Evolutionary conservation across 2,113 vertebrate genomes (phyloP), one percentile per base, ranked within the genome.

Genomic region (Corythoichthys intestinalis): DNA sequence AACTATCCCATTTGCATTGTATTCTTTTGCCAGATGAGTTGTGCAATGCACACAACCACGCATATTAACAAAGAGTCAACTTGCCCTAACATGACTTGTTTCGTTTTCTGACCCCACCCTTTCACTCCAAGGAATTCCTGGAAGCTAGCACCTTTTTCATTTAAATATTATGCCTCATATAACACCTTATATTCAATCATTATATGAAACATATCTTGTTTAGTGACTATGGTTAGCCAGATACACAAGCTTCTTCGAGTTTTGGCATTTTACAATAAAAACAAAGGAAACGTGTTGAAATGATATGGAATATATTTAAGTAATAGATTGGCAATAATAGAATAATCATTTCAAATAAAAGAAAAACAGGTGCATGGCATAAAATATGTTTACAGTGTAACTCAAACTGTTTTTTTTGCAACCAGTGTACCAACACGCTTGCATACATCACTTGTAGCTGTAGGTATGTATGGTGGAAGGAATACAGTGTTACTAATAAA

Each of bases 341-440:
- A 37, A 74, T 37, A 66, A 65, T 64, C 69, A 77, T 72, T 83
- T 61, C 82, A 87, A 84, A 85, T 64, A 83, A 74, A 76, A 76
- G 17, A 66, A 54, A 28, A 57, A 78, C 35, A 76, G 77, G 82
- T 85, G 86, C 82, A 85, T 82, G 46, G 66, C 73, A 78, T 38
- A 68, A 79, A 75, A 72, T 35, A 56, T 64, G 68, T 85, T 81
- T 81, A 87, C 83, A 90, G 85, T 83, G 83, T 84, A 71, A 74
- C 84, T 80, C 66, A 6, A 62, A 83, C 56, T 67, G 61, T 67
- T 78, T 74, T 66, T 73, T 66, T 73, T 71, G 74, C 39, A 65
- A 76, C 67, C 73, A 66, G 61, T 81, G 74, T 41, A 28, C 39
- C 65, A 59, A 65, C 53, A 73, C 52, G 47, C 39, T 44, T 12